Conservation (phyloP, 2,888 invertebrate genomes). For the Ariolimax columbianus region DNA sequence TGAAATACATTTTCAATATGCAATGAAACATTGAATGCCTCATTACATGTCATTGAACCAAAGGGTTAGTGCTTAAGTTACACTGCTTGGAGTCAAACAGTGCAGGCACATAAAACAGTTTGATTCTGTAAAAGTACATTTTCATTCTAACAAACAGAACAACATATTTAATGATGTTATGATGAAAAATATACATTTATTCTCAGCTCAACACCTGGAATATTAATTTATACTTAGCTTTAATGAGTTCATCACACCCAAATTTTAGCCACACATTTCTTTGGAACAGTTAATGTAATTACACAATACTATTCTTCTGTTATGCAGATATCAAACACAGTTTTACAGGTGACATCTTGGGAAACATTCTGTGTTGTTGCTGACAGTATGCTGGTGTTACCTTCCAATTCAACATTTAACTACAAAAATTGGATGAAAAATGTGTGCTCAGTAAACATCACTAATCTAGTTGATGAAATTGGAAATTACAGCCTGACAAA, state of each 20-base stretch:
- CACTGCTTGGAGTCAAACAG: neutral
- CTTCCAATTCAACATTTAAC: slow-evolving; percentile 53
- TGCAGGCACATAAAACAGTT: neutral
- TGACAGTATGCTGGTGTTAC: slow-evolving; percentile 43
- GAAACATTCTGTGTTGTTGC: slow-evolving; percentile 56
- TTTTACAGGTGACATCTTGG: slow-evolving; percentile 39
- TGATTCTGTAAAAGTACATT: no score
- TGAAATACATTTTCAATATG: no score
- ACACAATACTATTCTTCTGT: neutral
- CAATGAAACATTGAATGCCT: no score
- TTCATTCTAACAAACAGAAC: no score
- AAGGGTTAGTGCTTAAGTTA: no score
- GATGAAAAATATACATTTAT: no score
- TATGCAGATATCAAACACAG: slow-evolving; percentile 12
- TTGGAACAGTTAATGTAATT: neutral
- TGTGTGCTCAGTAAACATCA: slow-evolving; percentile 58
- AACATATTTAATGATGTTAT: no score
- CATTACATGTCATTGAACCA: no score
- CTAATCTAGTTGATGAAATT: slow-evolving; percentile 53
- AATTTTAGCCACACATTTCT: no score
- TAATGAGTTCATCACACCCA: no score
- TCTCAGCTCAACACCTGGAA: no score
- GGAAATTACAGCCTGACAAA: slow-evolving; percentile 43
- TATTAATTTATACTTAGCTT: no score
- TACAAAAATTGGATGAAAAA: slow-evolving; percentile 51